Base-by-base conservation (phyloP, 2,797 vertebrate species). In the Enteromius trimaculatus region DNA sequence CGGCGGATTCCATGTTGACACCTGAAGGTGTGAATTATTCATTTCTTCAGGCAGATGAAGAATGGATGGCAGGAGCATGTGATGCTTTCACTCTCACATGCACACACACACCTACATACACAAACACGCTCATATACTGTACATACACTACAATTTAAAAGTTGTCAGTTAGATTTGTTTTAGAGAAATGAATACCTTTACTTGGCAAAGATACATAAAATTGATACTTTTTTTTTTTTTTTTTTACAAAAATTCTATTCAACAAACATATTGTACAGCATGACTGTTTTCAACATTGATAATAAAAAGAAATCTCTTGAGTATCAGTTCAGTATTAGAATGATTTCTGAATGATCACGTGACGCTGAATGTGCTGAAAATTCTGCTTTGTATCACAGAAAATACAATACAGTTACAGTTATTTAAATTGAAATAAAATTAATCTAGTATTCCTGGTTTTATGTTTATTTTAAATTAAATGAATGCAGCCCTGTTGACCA, bases 1-100 rank as follows among this genome's bases (percentile, higher is more conserved):
- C 47, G 6, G 37, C 69, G 58, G 74, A 47, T 79, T 84, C 79
- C 81, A 44, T 88, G 55, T 42, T 92, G 91, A 93, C 90, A 91
- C 90, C 88, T 86, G 82, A 51, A 84, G 85, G 89, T 84, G 88
- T 94, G 86, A 93, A 92, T 93, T 92, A 93, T 95, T 93, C 80
- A 94, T 94, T 84, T 80, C 78, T 86, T 72, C 77, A 82, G 91
- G 85, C 86, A 92, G 91, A 91, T 90, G 85, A 92, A 92, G 94
- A 92, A 90, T 89, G 90, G 91, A 90, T 93, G 90, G 80, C 78
- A 89, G 90, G 26, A 13, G 86, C 88, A 88, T 76, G 81, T 89
- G 89, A 88, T 51, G 60, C 26, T 17, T 55, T 51, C 58, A n/a
- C 64, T 76, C 53, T 60, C 65, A 62, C 65, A 51, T 37, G 64